Base-by-base conservation (phyloP, 2,888 invertebrate species). In the Lycia hirtaria region DNA sequence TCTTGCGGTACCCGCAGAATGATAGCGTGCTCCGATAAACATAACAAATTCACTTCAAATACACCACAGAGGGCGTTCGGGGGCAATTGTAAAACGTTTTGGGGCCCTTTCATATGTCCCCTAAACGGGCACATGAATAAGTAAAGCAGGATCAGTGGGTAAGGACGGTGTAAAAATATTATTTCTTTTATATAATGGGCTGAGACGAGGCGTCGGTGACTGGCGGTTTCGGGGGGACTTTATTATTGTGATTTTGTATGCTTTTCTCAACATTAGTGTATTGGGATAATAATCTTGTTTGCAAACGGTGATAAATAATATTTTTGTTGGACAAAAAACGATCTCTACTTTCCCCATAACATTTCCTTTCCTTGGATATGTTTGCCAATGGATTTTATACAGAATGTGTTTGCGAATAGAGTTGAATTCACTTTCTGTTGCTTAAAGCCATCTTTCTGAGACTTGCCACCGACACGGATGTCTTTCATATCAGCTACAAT, bases 1-100 rank as follows among this genome's bases (percentile, higher is more conserved):
- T 7, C 12, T 22, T 12, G 3, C 14, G 38, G 24, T n/a, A 10
- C 17, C 41, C 41, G 6, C 10, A 28, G 41, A 41, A 28, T 24
- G 17, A 44, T 26, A 51, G 26, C 49, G 30, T 35, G 41, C 43
- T 26, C 50, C 52, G 57, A 54, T 60, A 63, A 60, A 65, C 62
- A 60, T 60, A 64, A 65, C 64, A 64, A 62, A 62, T 65, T 64
- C 60, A 60, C 56, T 61, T 48, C 41, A 20, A 52, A 58, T 33
- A 24, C 33, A 55, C 63, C 50, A 47, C 56, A 44, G 51, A 43
- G 44, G 60, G 54, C 60, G 61, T 48, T 52, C 24, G 41, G 64
- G 63, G 56, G 61, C 62, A 60, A 64, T 60, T 62, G 61, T 63
- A 64, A 64, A 63, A 49, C 63, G 63, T 62, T 64, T 65, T 60